Evolutionary conservation across 2,888 invertebrate species (phyloP).

Genomic region (Vannuccia rotundouncinata): DNA sequence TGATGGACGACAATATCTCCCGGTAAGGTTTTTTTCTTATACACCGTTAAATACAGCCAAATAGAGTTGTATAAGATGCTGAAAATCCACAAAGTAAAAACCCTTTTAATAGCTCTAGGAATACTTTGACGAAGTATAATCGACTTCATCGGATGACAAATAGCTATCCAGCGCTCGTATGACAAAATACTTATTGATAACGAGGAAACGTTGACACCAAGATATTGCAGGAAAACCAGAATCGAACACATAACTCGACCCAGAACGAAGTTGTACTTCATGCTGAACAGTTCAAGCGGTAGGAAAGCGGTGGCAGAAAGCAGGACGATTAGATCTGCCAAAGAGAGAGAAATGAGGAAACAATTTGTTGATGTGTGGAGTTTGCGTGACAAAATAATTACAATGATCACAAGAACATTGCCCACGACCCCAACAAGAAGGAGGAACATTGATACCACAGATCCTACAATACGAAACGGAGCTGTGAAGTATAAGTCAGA

Average conservation of each 20-base stretch:
- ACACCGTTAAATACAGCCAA: constrained; percentile 60
- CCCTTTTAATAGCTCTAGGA: constrained; percentile 61
- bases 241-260: constrained; percentile 60
- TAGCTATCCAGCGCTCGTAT: constrained; percentile 64
- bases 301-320: constrained; percentile 59
- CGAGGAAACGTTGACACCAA: constrained; percentile 63
- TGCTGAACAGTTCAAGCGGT: constrained; percentile 58
- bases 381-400: constrained; percentile 55
- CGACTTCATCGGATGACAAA: constrained; percentile 63
- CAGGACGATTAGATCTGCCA: constrained; percentile 62
- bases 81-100: constrained; percentile 61
- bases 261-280: constrained; percentile 59
- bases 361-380: constrained; percentile 64
- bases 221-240: constrained; percentile 61
- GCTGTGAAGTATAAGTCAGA: not conserved
- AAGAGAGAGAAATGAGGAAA: constrained; percentile 62
- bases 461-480: constrained; percentile 46
- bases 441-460: constrained; percentile 58
- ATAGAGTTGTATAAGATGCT: constrained; percentile 62
- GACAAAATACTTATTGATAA: constrained; percentile 64
- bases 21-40: constrained; percentile 45
- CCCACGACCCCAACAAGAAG: constrained; percentile 61
- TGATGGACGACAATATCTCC: constrained; percentile 46
- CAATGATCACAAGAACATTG: constrained; percentile 60
- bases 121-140: constrained; percentile 64